Evolutionary conservation across 2,888 invertebrate genomes (phyloP).

Genomic region (Leptinotarsa haldemani): DNA sequence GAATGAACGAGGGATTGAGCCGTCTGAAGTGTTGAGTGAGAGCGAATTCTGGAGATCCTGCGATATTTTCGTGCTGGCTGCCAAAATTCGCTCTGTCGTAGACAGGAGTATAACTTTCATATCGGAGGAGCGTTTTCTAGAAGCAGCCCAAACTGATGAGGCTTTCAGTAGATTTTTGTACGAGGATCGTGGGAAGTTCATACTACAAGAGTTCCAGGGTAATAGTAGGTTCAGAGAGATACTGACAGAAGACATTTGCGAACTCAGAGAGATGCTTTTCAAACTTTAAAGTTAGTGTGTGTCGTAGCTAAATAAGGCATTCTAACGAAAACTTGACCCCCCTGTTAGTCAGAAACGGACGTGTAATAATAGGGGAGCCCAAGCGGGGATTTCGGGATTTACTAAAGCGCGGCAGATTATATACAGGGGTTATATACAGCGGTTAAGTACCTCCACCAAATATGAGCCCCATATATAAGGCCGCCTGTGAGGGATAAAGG

Average conservation of each 20-base stretch:
- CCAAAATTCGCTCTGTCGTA: constrained; percentile 52
- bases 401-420: too few species aligned
- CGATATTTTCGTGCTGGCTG: constrained; percentile 23
- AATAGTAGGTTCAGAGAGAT: constrained; percentile 52
- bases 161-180: constrained; percentile 52
- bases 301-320: too few species aligned
- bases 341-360: too few species aligned
- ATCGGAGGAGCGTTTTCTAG: constrained; percentile 44
- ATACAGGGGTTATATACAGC: too few species aligned
- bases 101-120: constrained; percentile 54
- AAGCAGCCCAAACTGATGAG: constrained; percentile 49
- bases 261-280: constrained; percentile 53
- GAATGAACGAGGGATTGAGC: constrained; percentile 37
- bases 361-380: too few species aligned
- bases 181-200: constrained; percentile 51
- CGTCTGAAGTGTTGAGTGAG: constrained; percentile 40
- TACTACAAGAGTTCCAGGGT: constrained; percentile 47
- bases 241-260: constrained; percentile 55
- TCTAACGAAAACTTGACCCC: too few species aligned
- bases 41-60: constrained; percentile 30
- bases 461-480: too few species aligned
- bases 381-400: too few species aligned
- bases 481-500: too few species aligned
- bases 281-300: neutral
- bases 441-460: too few species aligned